These are phyloP conservation scores for Chloroceryle aenea DNA, from an alignment of 2,113 vertebrate species.

Conservation along the genomic window DNA sequence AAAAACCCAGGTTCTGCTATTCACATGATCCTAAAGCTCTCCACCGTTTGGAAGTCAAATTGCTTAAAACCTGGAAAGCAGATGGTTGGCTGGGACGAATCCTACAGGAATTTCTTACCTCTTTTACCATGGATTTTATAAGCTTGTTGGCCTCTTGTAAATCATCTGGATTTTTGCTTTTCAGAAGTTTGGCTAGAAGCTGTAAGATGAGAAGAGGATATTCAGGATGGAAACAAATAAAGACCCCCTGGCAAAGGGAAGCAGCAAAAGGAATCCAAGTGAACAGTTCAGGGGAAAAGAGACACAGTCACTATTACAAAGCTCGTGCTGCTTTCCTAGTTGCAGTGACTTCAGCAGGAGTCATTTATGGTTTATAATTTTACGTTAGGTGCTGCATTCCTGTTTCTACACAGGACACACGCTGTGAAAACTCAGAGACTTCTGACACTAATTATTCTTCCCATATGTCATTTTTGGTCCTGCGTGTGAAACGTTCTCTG, in stretches of 20 bases:
- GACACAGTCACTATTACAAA: not conserved
- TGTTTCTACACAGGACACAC: not conserved
- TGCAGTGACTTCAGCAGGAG: not conserved
- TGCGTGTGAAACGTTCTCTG: not conserved
- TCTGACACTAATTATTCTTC: not conserved
- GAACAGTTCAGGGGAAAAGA: not conserved
- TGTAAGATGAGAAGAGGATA: conserved; percentile 59
- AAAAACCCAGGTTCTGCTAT: not conserved
- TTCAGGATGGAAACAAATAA: not conserved
- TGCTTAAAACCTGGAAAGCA: not conserved
- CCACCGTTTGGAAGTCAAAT: not conserved
- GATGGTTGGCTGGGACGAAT: not conserved
- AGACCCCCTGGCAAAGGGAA: not conserved
- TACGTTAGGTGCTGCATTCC: not conserved
- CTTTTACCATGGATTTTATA: conserved; percentile 98
- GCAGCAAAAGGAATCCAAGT: not conserved
- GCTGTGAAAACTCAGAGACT: not conserved
- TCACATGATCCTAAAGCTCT: not conserved
- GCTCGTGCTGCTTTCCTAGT: not conserved
- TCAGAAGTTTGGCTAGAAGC: conserved; percentile 89
- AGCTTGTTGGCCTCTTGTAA: conserved; percentile 94
- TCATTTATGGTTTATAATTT: not conserved
- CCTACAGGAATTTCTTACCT: conserved; percentile 78
- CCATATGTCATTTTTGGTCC: not conserved
- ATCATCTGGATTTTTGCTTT: conserved; percentile 95